Evolutionary conservation across 2,888 invertebrate species (phyloP), one percentile per base, ranked within the genome.

Genomic region (Micoletzkya japonica): DNA sequence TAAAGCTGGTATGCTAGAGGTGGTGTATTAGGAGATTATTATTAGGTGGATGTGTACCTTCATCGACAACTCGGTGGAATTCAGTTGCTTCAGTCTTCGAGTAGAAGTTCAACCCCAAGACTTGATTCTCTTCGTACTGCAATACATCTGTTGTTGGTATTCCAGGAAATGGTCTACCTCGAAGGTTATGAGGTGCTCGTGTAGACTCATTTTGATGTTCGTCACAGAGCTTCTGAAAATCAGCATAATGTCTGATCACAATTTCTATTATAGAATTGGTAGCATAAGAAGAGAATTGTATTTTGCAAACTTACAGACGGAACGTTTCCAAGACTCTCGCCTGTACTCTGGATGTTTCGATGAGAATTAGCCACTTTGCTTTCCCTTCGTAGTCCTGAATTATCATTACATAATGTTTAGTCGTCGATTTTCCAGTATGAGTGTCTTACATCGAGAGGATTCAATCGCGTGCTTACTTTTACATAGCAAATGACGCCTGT

Each of bases 61-160:
- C 61, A 2, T 44, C 6, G 49, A 61, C 44, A 26, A 61, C 32
- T 6, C 44, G 61, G 32, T 61, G 30, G 61, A 61, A 61, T 4
- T 61, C 44, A 44, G 39, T 30, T 1, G 61, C 61, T 6, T 61
- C 61, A 1, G 1, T 1, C 10, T 44, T 20, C 2, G 61, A 61
- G 28, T 44, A n/a, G 61, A 61, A 61, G 26, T 61, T 61, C 61
- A 61, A 44, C 17, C 61, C 61, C 61, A 61, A 44, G 14, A 61
- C 61, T 20, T 17, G 20, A 6, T 61, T 49, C 20, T 4, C 20
- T n/a, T n/a, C n/a, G n/a, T n/a, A n/a, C n/a, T n/a, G n/a, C n/a
- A n/a, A n/a, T n/a, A n/a, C n/a, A n/a, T n/a, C n/a, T n/a, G n/a
- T n/a, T n/a, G n/a, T n/a, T n/a, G n/a, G n/a, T n/a, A n/a, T n/a